A percentile compares a stretch with the other conserved stretches of the same genome.
These are phyloP conservation scores for Bufotes viridis DNA, from an alignment of 2,797 vertebrate genomes.

Conservation along the genomic window DNA sequence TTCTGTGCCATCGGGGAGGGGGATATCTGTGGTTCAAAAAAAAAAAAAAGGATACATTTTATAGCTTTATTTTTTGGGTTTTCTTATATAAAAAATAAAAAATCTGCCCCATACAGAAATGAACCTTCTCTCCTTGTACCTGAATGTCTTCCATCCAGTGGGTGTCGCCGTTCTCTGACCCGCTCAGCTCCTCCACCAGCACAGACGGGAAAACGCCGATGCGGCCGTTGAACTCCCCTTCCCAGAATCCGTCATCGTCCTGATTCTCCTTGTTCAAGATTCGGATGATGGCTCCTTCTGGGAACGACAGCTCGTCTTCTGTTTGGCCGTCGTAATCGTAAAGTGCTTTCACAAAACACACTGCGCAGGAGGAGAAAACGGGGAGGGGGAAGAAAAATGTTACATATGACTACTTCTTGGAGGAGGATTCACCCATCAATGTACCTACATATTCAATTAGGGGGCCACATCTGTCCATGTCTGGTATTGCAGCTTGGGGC, in stretches of 20 bases:
- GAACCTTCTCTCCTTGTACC: conserved; percentile 68
- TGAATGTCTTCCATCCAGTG: conserved; percentile 78
- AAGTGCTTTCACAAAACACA: conserved; percentile 94
- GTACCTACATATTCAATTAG: no score
- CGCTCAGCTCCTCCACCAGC: conserved; percentile 88
- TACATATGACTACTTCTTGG: no score
- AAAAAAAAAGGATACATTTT: neutral
- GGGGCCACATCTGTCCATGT: no score
- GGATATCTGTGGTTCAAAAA: conserved; percentile 77
- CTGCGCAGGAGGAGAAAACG: conserved; percentile 70
- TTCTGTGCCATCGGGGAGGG: conserved; percentile 82
- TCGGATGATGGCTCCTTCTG: conserved; percentile 93
- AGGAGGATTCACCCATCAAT: no score
- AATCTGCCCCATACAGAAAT: neutral
- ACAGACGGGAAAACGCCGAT: conserved; percentile 95
- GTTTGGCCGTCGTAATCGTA: conserved; percentile 98
- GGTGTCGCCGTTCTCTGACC: conserved; percentile 85
- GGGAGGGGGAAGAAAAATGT: neutral
- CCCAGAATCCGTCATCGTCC: conserved; percentile 98
- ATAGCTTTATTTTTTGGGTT: neutral
- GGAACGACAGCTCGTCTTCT: conserved; percentile 92
- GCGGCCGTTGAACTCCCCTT: conserved; percentile 91
- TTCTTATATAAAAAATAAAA: neutral
- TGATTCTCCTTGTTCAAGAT: conserved; percentile 95
- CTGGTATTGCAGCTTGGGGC: no score